Evolutionary conservation across 2,797 vertebrate species (phyloP), one percentile per base, ranked within the genome.

Genomic region (Chelonia mydas): DNA sequence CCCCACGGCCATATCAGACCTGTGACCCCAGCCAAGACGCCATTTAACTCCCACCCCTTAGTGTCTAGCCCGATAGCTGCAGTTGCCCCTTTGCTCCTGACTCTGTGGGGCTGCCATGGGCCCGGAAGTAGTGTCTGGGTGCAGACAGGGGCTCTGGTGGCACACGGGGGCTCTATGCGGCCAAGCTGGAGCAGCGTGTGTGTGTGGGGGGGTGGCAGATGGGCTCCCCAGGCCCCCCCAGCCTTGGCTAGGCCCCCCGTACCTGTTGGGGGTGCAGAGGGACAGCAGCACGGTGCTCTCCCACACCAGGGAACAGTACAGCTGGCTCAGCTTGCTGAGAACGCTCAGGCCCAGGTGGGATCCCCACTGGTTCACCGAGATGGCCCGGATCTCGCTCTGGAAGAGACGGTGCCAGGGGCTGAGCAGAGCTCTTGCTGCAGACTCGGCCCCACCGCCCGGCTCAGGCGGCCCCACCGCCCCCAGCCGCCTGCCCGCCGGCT

Each of bases 321-420:
- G 99, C 96, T 99, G 99, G 97, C 99, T 99, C 94, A 99, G 98
- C 95, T 99, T 99, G 97, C 99, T 99, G 85, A 99, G 98, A 87
- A 99, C 99, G 95, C 98, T 99, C 89, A 99, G 97, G 31, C 99
- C 99, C 89, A 99, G 98, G 95, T 99, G 99, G 79, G 99, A 99
- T 7, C 99, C 99, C 99, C 99, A 99, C 84, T 99, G 99, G 98
- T 99, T 99, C 96, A 99, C 99, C 0, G 99, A 99, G 96, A 99
- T 99, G 1, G 99, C 99, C 95, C 99, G 98, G 96, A 99, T 99
- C 97, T 99, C 99, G 93, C 99, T 99, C 99, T 99, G 98, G 23
- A 96, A 94, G 4, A 47, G 82, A 93, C 94, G 25, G 53, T 74
- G 76, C 78, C 81, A 54, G 6, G 77, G 4, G 17, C 21, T 33